Base-by-base conservation (phyloP, 2,797 vertebrate species). In the Staurois parvus region DNA sequence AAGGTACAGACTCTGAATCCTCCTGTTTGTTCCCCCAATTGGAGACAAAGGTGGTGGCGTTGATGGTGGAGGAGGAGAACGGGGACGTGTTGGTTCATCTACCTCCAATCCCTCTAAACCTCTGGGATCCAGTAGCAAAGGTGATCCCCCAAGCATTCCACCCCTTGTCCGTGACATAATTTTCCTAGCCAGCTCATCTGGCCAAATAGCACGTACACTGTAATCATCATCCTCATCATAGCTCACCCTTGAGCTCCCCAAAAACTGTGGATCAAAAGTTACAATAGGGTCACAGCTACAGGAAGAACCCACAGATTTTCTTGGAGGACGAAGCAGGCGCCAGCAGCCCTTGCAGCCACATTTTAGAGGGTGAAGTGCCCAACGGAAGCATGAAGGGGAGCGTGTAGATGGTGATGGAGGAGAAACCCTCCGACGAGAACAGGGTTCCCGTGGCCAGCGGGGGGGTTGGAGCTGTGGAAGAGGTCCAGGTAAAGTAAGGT, bases 221-320 rank as follows among this genome's bases (percentile, higher is more conserved):
- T 96, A 96, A 88, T 96, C 96, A 1, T 96, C 96, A 2, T 95
- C 95, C 17, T 96, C 94, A 0, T 91, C 75, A 74, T 88, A 89
- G 79, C 68, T 76, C 10, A 90, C 78, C 82, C 92, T 93, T 0
- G 94, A 95, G n/a, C 81, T 40, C 7, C 86, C 74, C 9, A 92
- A n/a, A 79, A 79, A 93, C 88, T 92, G 94, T 66, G 96, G 95
- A 89, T 96, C 95, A 80, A 93, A 96, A 52, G 96, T 96, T 85
- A 97, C 96, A 42, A 97, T 96, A 81, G 96, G 96, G 37, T 96
- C 96, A 37, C 96, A 96, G 90, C 96, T 96, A 90, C 96, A 97
- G 84, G 95, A 95, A 66, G 96, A 97, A 84, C 96, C 96, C 79
- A 94, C 94, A 0, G 95, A 94, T 88, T 95, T 95, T 73, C 94